A percentile compares a stretch with the other conserved stretches of the same genome.
Evolutionary conservation across 2,888 invertebrate genomes (phyloP).

Genomic region (Platypus cylindrus): DNA sequence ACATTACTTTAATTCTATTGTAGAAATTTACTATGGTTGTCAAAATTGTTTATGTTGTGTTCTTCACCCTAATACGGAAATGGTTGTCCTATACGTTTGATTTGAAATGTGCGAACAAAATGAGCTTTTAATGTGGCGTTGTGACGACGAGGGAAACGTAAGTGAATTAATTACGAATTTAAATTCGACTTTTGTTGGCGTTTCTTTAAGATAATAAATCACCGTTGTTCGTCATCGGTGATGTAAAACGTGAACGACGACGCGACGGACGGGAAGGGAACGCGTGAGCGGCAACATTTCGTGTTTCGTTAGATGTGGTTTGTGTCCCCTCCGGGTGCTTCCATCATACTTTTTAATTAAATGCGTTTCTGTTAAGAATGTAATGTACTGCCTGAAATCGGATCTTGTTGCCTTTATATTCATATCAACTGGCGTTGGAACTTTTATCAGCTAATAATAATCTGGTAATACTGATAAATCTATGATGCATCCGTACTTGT

Average conservation of each 20-base stretch:
- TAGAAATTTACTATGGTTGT: no score
- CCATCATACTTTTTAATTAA: constrained; percentile 13
- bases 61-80: constrained; percentile 9
- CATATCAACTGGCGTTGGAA: no score
- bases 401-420: no score
- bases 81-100: constrained; percentile 6
- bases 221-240: constrained; percentile 10
- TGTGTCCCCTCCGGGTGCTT: constrained; percentile 9
- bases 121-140: constrained; percentile 10
- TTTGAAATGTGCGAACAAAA: constrained; percentile 7
- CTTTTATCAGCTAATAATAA: no score
- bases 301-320: constrained; percentile 11
- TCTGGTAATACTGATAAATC: no score
- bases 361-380: no score
- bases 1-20: no score
- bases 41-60: no score
- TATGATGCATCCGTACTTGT: no score
- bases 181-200: constrained; percentile 10
- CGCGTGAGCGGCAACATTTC: constrained; percentile 11
- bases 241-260: constrained; percentile 10
- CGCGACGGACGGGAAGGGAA: constrained; percentile 5
- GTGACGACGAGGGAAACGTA: constrained; percentile 4
- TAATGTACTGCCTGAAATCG: no score
- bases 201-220: constrained; percentile 13
- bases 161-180: constrained; percentile 12